Conservation (phyloP, 2,113 vertebrate species). For the Pionites leucogaster region DNA sequence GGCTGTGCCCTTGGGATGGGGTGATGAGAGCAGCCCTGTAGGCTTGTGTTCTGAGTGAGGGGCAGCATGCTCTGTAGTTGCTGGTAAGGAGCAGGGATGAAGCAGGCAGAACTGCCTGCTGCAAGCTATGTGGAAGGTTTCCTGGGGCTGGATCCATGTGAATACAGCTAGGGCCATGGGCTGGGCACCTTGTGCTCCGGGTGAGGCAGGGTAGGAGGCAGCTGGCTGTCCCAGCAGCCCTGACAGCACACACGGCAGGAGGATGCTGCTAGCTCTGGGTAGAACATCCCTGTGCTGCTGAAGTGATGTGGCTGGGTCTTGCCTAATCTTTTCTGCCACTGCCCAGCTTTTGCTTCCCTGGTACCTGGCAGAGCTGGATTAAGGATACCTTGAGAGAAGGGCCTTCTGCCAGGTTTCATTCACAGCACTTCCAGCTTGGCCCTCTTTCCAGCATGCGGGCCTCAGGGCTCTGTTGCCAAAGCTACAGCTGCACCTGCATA, state of each 20-base stretch:
- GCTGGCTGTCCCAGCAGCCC: not conserved
- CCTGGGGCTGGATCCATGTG: not conserved
- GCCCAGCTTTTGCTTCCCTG: not conserved
- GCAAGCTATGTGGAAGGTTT: not conserved
- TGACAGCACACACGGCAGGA: not conserved
- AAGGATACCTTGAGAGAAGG: not conserved
- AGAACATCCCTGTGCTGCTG: not conserved
- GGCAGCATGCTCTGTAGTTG: not conserved
- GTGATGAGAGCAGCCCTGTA: not conserved
- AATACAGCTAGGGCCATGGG: accelerated
- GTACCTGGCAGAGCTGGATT: not conserved
- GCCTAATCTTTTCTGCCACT: not conserved
- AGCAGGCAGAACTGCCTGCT: not conserved
- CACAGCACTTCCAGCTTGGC: not conserved
- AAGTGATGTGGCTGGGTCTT: accelerated
- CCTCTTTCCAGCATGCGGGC: accelerated
- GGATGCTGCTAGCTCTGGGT: not conserved
- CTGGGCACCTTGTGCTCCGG: not conserved
- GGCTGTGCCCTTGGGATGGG: not conserved
- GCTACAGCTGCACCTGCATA: accelerated
- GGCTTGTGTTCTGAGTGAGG: no score
- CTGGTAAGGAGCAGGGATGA: not conserved
- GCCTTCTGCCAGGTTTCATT: not conserved
- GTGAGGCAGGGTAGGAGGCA: not conserved
- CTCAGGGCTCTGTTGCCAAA: not conserved